phyloP scores from a whole-genome alignment of 1,140 invertebrate genomes.

The Habropoda laboriosa region DNA sequence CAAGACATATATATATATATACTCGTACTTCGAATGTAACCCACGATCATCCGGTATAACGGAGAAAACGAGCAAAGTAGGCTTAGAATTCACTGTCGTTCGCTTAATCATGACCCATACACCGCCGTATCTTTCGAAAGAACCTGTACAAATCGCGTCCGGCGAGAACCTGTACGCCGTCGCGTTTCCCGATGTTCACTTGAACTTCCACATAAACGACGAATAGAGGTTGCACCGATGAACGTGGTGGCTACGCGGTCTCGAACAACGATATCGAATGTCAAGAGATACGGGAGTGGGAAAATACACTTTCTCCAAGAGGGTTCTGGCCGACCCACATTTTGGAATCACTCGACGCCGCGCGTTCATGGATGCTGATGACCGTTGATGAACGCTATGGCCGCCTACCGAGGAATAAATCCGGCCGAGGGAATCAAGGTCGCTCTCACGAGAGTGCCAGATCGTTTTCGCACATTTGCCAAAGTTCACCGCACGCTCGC shows the following conservation, averaged over 20 bases:
- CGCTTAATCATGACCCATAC: not conserved
- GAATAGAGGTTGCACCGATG: not conserved
- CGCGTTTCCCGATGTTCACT: not conserved
- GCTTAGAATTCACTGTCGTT: not conserved
- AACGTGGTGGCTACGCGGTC: constrained; percentile 8
- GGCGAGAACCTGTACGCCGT: not conserved
- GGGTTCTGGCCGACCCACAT: constrained; percentile 64
- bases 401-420: constrained; percentile 31
- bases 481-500: not conserved
- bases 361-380: constrained; percentile 59
- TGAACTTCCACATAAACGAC: constrained; percentile 4
- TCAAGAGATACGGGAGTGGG: constrained; percentile 49
- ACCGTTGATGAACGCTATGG: constrained; percentile 39
- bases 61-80: not conserved
- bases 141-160: no score
- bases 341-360: constrained; percentile 47
- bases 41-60: no score
- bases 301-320: constrained; percentile 72
- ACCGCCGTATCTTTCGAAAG: not conserved
- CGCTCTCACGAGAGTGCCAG: constrained; percentile 57
- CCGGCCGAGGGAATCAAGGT: constrained; percentile 63
- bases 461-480: not conserved
- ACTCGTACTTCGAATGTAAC: no score
- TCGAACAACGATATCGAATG: constrained; percentile 57
- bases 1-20: no score